phyloP scores from a whole-genome alignment of 2,888 invertebrate species.

The Ptilodon capucinus region DNA sequence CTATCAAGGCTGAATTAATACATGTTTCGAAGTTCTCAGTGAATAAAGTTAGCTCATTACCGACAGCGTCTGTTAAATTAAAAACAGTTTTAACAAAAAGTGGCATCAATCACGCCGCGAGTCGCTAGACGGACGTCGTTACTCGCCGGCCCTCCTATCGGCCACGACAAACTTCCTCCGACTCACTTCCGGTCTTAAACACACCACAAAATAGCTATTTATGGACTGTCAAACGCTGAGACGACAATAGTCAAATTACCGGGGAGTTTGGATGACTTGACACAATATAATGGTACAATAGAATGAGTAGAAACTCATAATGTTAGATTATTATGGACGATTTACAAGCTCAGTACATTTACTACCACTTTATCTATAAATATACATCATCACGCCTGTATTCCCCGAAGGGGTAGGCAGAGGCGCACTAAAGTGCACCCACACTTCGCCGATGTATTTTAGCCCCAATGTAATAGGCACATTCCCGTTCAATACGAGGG shows the following conservation, averaged over 20 bases:
- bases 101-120: not conserved
- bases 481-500: too few species aligned
- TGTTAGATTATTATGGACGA: not conserved
- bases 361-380: too few species aligned
- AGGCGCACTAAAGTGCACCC: too few species aligned
- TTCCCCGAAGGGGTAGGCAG: too few species aligned
- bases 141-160: not conserved
- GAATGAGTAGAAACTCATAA: too few species aligned
- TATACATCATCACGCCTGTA: too few species aligned
- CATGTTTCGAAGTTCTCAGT: not conserved
- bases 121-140: not conserved
- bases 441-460: too few species aligned
- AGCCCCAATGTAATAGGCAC: too few species aligned
- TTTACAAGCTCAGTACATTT: too few species aligned
- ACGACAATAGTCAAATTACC: not conserved
- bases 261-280: not conserved
- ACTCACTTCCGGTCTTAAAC: not conserved
- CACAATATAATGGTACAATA: too few species aligned
- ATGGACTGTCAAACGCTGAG: not conserved
- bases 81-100: not conserved
- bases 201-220: constrained; percentile 1
- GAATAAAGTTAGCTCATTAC: not conserved
- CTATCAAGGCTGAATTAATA: not conserved
- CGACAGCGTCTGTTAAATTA: not conserved
- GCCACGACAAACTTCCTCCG: constrained; percentile 1